phyloP scores from a whole-genome alignment of 2,113 vertebrate genomes.

The Hippocampus zosterae region DNA sequence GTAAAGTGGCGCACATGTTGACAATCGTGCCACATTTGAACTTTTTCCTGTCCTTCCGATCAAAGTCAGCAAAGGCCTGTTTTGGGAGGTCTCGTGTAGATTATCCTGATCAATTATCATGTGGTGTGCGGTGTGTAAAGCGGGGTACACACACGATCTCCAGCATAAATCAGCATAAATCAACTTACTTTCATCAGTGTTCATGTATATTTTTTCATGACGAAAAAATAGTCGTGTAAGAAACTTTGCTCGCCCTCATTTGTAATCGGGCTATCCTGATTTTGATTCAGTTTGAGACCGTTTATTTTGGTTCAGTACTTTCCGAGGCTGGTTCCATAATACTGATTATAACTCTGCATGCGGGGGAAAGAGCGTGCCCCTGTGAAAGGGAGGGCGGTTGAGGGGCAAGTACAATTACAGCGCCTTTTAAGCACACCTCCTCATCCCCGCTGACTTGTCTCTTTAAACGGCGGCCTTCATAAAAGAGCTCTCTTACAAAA shows the following conservation, averaged over 20 bases:
- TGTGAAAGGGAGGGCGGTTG: neutral
- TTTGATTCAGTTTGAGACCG: neutral
- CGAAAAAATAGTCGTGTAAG: neutral
- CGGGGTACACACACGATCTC: neutral
- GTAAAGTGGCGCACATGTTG: neutral
- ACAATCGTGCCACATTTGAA: neutral
- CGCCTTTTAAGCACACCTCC: constrained; percentile 49
- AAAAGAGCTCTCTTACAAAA: constrained; percentile 67
- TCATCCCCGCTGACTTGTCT: constrained; percentile 37
- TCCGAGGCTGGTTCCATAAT: neutral
- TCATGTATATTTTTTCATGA: neutral
- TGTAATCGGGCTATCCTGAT: neutral
- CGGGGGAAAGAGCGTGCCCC: neutral
- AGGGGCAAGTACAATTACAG: constrained; percentile 39
- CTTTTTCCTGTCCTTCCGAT: too few species aligned
- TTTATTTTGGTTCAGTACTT: neutral
- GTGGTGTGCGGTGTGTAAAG: neutral
- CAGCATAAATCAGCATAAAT: too few species aligned
- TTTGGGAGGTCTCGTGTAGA: neutral
- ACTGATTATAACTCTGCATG: constrained; percentile 22
- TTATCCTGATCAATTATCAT: neutral
- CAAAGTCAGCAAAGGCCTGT: neutral
- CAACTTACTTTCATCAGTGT: too few species aligned
- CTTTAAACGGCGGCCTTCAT: constrained; percentile 58
- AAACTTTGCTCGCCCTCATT: neutral